Evolutionary conservation across 2,113 vertebrate species (phyloP).

Genomic region (Lasiurus cinereus): DNA sequence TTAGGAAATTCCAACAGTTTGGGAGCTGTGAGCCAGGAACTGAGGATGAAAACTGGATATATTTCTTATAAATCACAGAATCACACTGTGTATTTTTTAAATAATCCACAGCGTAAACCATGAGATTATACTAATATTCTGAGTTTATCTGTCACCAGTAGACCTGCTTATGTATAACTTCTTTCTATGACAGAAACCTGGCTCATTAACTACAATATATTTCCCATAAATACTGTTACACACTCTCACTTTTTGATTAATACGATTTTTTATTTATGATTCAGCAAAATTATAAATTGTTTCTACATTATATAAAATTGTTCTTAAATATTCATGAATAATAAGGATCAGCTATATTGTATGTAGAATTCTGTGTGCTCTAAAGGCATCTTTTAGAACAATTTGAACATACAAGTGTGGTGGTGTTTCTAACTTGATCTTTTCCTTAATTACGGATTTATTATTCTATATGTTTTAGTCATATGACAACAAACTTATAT

Average conservation of each 20-base stretch:
- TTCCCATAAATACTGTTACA: slow-evolving; percentile 1
- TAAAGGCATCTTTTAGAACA: slow-evolving; percentile 36
- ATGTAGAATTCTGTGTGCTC: background rate
- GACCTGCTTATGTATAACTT: slow-evolving; percentile 7
- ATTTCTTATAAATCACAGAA: background rate
- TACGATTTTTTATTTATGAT: slow-evolving; percentile 34
- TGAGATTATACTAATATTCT: background rate
- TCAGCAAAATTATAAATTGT: background rate
- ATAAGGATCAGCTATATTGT: slow-evolving; percentile 1
- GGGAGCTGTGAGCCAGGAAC: background rate
- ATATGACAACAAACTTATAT: background rate
- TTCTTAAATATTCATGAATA: slow-evolving; percentile 44
- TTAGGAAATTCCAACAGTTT: background rate
- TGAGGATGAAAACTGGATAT: background rate
- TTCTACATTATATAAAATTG: background rate
- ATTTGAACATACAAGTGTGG: slow-evolving; percentile 54
- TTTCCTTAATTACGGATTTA: slow-evolving; percentile 58
- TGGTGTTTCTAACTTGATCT: slow-evolving; percentile 51
- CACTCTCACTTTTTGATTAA: background rate
- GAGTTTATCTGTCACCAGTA: background rate
- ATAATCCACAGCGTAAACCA: background rate
- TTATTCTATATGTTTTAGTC: slow-evolving; percentile 42
- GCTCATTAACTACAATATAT: background rate
- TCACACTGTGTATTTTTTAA: background rate
- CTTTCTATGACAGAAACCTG: slow-evolving; percentile 17